Evolutionary conservation across 2,888 invertebrate genomes (phyloP), one percentile per base, ranked within the genome.

Genomic region (Mythimna albipuncta): DNA sequence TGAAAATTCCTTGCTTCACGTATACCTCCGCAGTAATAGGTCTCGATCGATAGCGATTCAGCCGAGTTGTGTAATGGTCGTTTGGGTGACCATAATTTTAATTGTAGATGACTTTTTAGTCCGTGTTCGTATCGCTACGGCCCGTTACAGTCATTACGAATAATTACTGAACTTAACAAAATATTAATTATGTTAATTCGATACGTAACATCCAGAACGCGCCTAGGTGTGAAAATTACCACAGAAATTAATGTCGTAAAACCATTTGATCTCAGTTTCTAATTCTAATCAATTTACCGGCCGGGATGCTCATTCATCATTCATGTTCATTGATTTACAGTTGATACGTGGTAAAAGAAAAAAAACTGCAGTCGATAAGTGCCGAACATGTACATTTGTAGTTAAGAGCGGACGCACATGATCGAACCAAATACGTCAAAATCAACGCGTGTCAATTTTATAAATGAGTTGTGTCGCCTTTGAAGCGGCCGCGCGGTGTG

Each of bases 361-460:
- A 69, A 79, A 72, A 81, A 82, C 74, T 64, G 44, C 41, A 67
- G 55, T 58, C 47, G 61, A 81, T 76, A 52, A 61, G 47, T 61
- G 54, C 38, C 58, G 58, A 70, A 74, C 67, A 75, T 64, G 82
- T 81, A 82, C 75, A 68, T 82, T 70, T 58, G 75, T 65, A 78
- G 82, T 77, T 64, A 52, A 74, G 50, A 81, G 74, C 75, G 70
- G 62, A 58, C 73, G 59, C 65, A 78, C 75, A 78, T 70, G 81
- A 78, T 78, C 81, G 79, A 63, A 85, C 91, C 90, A 88, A 89
- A 91, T 91, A 88, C 88, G 89, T 86, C 89, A 89, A 90, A 91
- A 91, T 91, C 89, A 90, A 89, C 90, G 89, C 91, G 93, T 92
- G 94, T 94, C 93, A 93, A 92, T 92, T 90, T 93, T 93, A 93